Evolutionary conservation across 2,797 vertebrate genomes (phyloP), one percentile per base, ranked within the genome.

Genomic region (Tamandua tetradactyla): DNA sequence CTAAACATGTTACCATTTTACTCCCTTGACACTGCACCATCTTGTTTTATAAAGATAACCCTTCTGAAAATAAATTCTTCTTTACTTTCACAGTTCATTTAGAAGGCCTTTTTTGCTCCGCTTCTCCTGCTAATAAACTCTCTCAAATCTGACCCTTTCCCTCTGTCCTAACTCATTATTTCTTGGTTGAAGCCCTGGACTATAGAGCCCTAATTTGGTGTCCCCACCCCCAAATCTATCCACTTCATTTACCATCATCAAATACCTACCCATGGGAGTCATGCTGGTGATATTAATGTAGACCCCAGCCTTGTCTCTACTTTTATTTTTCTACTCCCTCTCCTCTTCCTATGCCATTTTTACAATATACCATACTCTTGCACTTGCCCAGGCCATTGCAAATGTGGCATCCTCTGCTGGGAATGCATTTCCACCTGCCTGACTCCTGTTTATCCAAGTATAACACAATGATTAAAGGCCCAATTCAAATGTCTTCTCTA

Each of bases 61-160:
- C 15, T 59, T 88, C 42, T 25, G 80, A 42, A 95, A 89, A 66
- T 27, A 52, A 49, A 87, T 68, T 59, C 55, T 12, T 30, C 85
- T 78, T 85, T 88, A 30, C 14, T 82, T 71, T 94, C 49, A 59
- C 0, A 69, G 61, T 9, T 69, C 57, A 80, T 69, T 47, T 47
- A 47, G 52, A 30, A 90, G 23, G 35, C 40, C 62, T 79, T 35
- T 61, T 23, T 8, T 79, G 57, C 22, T 25, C 40, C 78, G 17
- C 10, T 95, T 81, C 55, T 74, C 86, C 78, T 75, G 35, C 75
- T 79, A 94, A 88, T 57, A 72, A 42, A n/a, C 13, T 49, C 30
- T 89, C 57, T 78, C 37, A 57, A 59, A 71, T 40, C 3, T 64
- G 44, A 85, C 27, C 61, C 57, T 11, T 55, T 75, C 4, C 0